A percentile compares a stretch with the other conserved stretches of the same genome.
Conservation (phyloP, 2,113 vertebrate genomes). For the Ia io region DNA sequence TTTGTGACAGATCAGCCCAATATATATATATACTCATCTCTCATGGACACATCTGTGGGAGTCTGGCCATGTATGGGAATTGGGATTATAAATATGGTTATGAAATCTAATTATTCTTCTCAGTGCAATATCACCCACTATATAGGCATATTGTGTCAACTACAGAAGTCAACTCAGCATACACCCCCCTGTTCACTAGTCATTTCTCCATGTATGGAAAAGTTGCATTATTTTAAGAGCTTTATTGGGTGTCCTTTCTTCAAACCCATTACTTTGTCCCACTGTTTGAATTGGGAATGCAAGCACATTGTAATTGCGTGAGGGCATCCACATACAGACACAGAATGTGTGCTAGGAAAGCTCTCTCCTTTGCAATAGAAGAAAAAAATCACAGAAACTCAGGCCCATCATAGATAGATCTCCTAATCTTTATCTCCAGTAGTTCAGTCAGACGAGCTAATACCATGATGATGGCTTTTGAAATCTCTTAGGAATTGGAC, state of each 20-base stretch:
- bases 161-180: constrained; percentile 65
- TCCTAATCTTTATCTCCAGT: constrained; percentile 84
- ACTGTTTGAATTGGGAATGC: constrained; percentile 39
- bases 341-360: constrained; percentile 16
- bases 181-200: constrained; percentile 68
- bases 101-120: constrained; percentile 76
- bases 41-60: constrained; percentile 49
- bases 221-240: constrained; percentile 51
- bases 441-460: constrained; percentile 83
- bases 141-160: constrained; percentile 37
- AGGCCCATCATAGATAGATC: constrained; percentile 84
- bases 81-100: constrained; percentile 75
- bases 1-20: constrained; percentile 70
- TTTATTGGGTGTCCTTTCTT: constrained; percentile 33
- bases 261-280: constrained; percentile 1
- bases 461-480: constrained; percentile 86
- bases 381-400: constrained; percentile 55
- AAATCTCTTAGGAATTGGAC: constrained; percentile 87
- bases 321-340: not conserved
- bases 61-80: not conserved
- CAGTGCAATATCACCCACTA: constrained; percentile 67
- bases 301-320: not conserved
- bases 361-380: constrained; percentile 51
- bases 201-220: constrained; percentile 47
- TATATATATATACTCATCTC: constrained; percentile 61